A percentile compares a stretch with the other conserved stretches of the same genome.
Conservation (phyloP, 2,113 vertebrate genomes). For the Heptranchias perlo region DNA sequence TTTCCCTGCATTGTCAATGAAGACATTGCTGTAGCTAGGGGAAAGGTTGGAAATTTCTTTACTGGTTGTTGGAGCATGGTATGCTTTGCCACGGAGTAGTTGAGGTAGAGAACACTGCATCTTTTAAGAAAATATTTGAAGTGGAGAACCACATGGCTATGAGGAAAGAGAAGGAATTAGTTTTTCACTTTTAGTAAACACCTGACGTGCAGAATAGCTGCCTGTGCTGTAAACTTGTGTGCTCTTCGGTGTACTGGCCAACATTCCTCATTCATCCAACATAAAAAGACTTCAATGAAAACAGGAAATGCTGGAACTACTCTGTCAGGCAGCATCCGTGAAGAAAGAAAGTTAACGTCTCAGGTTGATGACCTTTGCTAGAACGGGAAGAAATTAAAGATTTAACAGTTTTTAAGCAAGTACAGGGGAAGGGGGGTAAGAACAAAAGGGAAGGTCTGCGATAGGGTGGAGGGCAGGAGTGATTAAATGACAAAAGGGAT, state of each 20-base stretch:
- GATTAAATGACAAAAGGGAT: no score
- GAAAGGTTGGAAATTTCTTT: background rate
- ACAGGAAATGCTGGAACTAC: no score
- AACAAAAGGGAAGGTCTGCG: no score
- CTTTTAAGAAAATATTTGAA: background rate
- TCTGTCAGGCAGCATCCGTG: no score
- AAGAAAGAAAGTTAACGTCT: no score
- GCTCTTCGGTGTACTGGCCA: background rate
- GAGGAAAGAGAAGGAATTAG: background rate
- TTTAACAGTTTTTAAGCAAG: no score
- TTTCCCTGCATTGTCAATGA: background rate
- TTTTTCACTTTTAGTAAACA: background rate
- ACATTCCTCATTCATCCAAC: background rate
- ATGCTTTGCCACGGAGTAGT: background rate
- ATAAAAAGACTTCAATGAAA: background rate
- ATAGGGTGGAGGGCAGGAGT: no score
- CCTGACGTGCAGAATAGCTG: background rate
- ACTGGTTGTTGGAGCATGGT: background rate
- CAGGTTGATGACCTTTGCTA: no score
- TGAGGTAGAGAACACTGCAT: background rate
- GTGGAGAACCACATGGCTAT: background rate
- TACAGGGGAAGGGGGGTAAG: no score
- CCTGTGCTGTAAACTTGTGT: background rate
- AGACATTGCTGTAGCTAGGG: background rate
- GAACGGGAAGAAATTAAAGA: no score